Percentiles rank a stretch among this genome's conserved stretches.
phyloP scores from a whole-genome alignment of 2,888 invertebrate genomes.

The Anodontia alba region DNA sequence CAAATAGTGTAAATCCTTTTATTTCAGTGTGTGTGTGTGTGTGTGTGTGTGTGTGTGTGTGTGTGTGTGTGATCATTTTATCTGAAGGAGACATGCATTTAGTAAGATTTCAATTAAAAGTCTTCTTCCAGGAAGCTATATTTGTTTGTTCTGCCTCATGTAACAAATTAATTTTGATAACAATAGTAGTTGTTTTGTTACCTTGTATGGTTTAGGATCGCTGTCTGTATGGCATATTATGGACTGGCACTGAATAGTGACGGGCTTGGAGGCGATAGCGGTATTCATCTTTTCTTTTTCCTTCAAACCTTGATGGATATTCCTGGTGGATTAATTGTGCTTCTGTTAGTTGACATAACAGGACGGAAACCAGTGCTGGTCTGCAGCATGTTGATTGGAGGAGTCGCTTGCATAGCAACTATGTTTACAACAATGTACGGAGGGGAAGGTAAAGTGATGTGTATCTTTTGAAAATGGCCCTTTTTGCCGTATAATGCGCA shows the following conservation, averaged over 20 bases:
- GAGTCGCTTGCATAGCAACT: background rate
- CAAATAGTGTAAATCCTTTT: no score
- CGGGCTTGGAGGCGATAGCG: background rate
- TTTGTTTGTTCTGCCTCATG: no score
- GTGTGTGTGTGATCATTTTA: no score
- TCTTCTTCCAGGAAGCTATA: no score
- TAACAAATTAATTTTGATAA: no score
- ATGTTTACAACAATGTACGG: background rate
- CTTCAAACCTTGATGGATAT: background rate
- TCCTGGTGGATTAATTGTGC: background rate
- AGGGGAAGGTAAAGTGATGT: background rate
- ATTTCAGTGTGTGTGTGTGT: no score
- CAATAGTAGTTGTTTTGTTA: no score
- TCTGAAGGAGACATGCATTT: no score
- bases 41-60: no score
- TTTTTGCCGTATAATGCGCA: no score
- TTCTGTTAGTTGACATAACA: background rate
- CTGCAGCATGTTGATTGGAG: background rate
- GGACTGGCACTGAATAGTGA: slow-evolving; percentile 2
- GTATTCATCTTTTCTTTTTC: background rate
- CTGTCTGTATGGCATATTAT: background rate
- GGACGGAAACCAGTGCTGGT: background rate
- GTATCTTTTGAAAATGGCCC: no score
- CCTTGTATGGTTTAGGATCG: slow-evolving; percentile 64
- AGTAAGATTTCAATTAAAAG: no score